Conservation (phyloP, 1,140 invertebrate genomes). For the Philaenus spumarius region DNA sequence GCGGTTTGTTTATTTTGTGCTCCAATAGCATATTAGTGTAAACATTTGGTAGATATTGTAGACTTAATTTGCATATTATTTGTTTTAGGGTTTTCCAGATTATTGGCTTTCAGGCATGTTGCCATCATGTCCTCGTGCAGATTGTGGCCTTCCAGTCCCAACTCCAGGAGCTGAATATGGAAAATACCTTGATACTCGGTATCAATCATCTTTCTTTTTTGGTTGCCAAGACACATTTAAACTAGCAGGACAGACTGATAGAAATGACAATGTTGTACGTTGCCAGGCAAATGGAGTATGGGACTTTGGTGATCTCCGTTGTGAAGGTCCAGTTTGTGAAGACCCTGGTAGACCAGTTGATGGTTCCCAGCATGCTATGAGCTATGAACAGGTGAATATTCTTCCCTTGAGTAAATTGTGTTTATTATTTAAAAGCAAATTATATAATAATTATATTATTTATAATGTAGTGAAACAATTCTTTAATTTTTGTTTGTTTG, state of each 20-base stretch:
- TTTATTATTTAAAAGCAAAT: too few species aligned
- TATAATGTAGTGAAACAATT: too few species aligned
- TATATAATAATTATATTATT: too few species aligned
- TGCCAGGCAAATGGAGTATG: conserved; percentile 89
- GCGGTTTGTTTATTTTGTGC: too few species aligned
- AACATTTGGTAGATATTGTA: not conserved
- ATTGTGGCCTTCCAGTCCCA: conserved; percentile 79
- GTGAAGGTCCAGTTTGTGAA: conserved; percentile 91
- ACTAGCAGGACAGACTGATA: conserved; percentile 83
- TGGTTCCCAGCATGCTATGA: conserved; percentile 79
- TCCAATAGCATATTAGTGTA: not conserved
- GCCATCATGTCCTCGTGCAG: conserved; percentile 77
- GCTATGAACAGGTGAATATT: conserved; percentile 69
- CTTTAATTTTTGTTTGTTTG: too few species aligned
- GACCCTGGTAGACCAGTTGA: conserved; percentile 92
- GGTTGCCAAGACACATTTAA: conserved; percentile 95
- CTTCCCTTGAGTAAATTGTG: too few species aligned
- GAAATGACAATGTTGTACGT: conserved; percentile 85
- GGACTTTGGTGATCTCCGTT: conserved; percentile 94
- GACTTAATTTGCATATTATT: not conserved
- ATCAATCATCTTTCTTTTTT: conserved; percentile 90
- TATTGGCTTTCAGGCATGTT: conserved; percentile 86
- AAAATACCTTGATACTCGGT: conserved; percentile 77
- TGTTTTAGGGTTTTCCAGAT: conserved; percentile 64
- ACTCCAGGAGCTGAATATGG: conserved; percentile 92